Evolutionary conservation across 2,113 vertebrate species (phyloP).

Genomic region (Limanda limanda): DNA sequence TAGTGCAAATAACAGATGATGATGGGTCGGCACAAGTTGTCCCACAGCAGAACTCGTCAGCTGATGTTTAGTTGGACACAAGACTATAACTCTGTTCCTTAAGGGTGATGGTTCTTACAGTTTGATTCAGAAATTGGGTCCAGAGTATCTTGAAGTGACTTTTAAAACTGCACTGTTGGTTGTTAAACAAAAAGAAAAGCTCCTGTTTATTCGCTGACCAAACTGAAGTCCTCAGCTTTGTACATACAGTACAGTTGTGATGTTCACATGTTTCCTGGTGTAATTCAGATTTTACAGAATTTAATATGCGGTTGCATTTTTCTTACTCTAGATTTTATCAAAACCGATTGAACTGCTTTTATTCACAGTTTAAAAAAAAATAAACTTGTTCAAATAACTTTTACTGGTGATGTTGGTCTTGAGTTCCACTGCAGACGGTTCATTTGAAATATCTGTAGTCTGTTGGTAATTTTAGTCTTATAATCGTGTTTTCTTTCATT

Average conservation of each 20-base stretch:
- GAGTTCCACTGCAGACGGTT: neutral
- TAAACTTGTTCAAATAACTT: conserved; percentile 63
- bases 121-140: conserved; percentile 13
- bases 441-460: neutral
- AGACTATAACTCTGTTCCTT: neutral
- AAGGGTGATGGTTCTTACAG: neutral
- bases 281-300: conserved; percentile 67
- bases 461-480: neutral
- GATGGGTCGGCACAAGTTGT: neutral
- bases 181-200: conserved; percentile 6
- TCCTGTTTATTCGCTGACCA: conserved; percentile 10
- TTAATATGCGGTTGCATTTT: conserved; percentile 48
- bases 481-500: neutral
- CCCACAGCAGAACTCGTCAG: neutral
- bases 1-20: conserved; percentile 61
- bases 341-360: conserved; percentile 52
- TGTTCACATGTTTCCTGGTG: conserved; percentile 39
- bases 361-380: conserved; percentile 67
- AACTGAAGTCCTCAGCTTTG: conserved; percentile 34
- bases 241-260: conserved; percentile 33
- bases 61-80: neutral
- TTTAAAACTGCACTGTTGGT: conserved; percentile 45
- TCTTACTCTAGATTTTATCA: conserved; percentile 73
- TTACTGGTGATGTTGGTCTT: conserved; percentile 1
- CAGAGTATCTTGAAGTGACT: conserved; percentile 11